These are phyloP conservation scores for Meloidogyne chitwoodi DNA, from an alignment of 1,140 invertebrate species.

Conservation along the genomic window DNA sequence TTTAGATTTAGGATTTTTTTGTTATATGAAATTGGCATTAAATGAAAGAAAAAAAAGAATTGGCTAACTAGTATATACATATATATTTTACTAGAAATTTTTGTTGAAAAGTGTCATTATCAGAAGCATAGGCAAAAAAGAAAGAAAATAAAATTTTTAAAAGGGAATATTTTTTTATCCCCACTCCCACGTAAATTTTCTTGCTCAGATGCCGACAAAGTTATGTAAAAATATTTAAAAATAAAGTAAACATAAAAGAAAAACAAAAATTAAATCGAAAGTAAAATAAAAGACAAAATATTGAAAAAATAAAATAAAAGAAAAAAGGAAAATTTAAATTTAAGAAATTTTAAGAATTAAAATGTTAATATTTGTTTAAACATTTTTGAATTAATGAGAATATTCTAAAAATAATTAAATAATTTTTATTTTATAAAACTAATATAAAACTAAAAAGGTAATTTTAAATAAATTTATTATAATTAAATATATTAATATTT, in stretches of 20 bases:
- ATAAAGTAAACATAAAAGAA: too few relatives aligned
- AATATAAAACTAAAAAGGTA: too few relatives aligned
- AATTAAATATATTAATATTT: too few relatives aligned
- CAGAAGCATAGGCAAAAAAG: background rate
- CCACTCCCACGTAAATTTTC: background rate
- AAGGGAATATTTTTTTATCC: background rate
- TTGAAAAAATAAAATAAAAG: too few relatives aligned
- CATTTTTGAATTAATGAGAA: background rate
- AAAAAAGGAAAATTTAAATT: background rate
- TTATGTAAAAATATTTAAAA: background rate
- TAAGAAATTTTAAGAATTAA: background rate
- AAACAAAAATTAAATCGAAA: too few relatives aligned
- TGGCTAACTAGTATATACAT: background rate
- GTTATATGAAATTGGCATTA: background rate
- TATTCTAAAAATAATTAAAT: background rate
- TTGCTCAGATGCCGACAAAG: background rate
- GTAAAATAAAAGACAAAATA: too few relatives aligned
- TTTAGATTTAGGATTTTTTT: background rate
- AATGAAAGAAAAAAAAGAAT: background rate
- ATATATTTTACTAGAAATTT: background rate
- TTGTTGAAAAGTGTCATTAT: background rate
- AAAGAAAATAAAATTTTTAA: background rate
- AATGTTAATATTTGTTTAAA: background rate
- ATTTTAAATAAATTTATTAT: background rate
- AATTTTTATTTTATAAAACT: too few relatives aligned